A percentile compares a stretch with the other conserved stretches of the same genome.
These are phyloP conservation scores for Noturus placidus DNA, from an alignment of 2,113 vertebrate species.

Conservation along the genomic window DNA sequence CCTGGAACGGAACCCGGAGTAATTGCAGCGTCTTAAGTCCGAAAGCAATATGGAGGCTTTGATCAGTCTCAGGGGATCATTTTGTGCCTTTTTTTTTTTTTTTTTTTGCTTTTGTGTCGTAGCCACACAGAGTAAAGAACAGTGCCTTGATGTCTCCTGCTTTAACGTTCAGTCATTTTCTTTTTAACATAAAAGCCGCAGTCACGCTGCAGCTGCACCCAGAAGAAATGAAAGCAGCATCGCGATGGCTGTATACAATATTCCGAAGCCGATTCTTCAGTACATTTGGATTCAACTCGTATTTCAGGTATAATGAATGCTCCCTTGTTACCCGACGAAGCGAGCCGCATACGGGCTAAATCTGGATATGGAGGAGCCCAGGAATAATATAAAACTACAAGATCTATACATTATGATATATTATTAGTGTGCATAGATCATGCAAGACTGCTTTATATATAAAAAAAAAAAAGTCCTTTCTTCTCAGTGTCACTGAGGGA, in stretches of 20 bases:
- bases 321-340: conserved; percentile 41
- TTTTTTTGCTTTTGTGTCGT: conserved; percentile 46
- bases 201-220: conserved; percentile 47
- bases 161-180: conserved; percentile 49
- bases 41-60: conserved; percentile 53
- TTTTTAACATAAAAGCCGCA: conserved; percentile 53
- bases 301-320: conserved; percentile 48
- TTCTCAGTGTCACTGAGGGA: conserved; percentile 35
- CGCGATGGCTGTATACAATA: conserved; percentile 22
- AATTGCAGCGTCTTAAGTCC: conserved; percentile 49
- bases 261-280: conserved; percentile 34
- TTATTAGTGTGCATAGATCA: conserved; percentile 9
- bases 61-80: conserved; percentile 55
- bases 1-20: conserved; percentile 44
- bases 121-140: conserved; percentile 51
- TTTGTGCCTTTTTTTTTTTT: conserved; percentile 31
- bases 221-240: conserved; percentile 50
- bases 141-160: conserved; percentile 47
- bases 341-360: background rate
- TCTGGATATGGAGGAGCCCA: conserved; percentile 2
- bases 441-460: background rate
- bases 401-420: conserved; percentile 11
- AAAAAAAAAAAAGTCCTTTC: too few species aligned
- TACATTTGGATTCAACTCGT: conserved; percentile 48
- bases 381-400: conserved; percentile 17